Percentiles rank a stretch among this genome's conserved stretches.
Conservation (phyloP, 23 tunicate species). For the Oikopleura dioica region DNA sequence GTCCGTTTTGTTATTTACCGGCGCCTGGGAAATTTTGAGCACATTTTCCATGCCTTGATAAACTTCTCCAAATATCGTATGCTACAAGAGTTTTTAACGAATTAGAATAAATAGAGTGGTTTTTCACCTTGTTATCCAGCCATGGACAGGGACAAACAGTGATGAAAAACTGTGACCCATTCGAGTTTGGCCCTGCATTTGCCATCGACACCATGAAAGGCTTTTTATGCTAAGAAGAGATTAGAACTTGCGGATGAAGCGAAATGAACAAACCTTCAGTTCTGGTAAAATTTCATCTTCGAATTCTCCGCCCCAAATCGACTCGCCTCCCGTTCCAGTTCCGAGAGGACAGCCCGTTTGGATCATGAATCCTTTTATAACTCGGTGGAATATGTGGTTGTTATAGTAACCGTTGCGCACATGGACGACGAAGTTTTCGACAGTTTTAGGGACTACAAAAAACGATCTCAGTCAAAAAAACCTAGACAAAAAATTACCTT, state of each 20-base stretch:
- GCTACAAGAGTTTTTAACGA: constrained; percentile 14
- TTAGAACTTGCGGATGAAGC: no score
- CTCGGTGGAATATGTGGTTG: constrained; percentile 74
- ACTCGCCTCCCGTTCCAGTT: constrained; percentile 84
- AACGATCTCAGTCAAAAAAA: no score
- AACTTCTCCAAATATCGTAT: constrained; percentile 82
- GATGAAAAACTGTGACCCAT: constrained; percentile 90
- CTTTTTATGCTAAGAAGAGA: constrained; percentile 41
- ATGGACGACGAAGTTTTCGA: constrained; percentile 90
- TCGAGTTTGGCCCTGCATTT: constrained; percentile 89
- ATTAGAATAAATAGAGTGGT: neutral
- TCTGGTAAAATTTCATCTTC: constrained; percentile 89
- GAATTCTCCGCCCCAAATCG: constrained; percentile 94
- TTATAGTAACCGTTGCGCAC: constrained; percentile 68
- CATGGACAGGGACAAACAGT: constrained; percentile 18
- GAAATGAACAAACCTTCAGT: neutral
- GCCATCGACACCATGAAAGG: constrained; percentile 86
- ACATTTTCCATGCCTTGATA: constrained; percentile 84
- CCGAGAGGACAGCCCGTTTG: constrained; percentile 93
- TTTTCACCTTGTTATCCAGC: neutral
- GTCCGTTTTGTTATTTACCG: constrained; percentile 67
- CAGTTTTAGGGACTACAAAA: constrained; percentile 63
- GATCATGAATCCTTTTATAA: constrained; percentile 77
- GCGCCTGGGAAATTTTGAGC: constrained; percentile 33
- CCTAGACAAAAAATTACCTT: no score